A percentile compares a stretch with the other conserved stretches of the same genome.
These are phyloP conservation scores for Dicrurus megarhynchus DNA, from an alignment of 2,113 vertebrate species.

Conservation along the genomic window DNA sequence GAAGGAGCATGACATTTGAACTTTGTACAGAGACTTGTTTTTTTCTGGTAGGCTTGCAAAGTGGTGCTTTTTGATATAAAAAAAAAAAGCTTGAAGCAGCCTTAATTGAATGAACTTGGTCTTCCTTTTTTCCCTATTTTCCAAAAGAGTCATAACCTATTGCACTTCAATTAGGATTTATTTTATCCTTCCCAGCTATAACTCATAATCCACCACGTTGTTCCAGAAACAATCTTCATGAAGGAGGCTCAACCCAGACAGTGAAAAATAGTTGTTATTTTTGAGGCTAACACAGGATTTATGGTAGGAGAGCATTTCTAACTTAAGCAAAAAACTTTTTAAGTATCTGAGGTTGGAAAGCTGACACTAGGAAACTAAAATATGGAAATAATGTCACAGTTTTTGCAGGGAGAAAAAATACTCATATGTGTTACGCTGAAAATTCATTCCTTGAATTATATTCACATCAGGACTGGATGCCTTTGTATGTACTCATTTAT, in stretches of 20 bases:
- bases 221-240: not conserved
- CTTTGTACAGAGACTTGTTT: not conserved
- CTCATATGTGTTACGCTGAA: not conserved
- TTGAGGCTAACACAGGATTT: not conserved
- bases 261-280: not conserved
- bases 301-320: not conserved
- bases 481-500: not conserved
- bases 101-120: not conserved
- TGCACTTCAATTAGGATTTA: slow-evolving; percentile 3
- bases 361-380: not conserved
- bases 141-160: not conserved
- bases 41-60: not conserved
- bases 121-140: not conserved
- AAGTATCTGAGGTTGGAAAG: not conserved
- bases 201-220: not conserved
- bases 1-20: not conserved
- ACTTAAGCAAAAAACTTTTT: not conserved
- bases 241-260: not conserved
- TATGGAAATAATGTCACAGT: not conserved
- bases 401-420: not conserved
- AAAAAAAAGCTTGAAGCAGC: not conserved
- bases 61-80: not conserved
- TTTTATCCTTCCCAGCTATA: not conserved
- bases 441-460: not conserved
- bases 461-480: not conserved